Evolutionary conservation across 2,888 invertebrate genomes (phyloP).

Genomic region (Chalcis sispes): DNA sequence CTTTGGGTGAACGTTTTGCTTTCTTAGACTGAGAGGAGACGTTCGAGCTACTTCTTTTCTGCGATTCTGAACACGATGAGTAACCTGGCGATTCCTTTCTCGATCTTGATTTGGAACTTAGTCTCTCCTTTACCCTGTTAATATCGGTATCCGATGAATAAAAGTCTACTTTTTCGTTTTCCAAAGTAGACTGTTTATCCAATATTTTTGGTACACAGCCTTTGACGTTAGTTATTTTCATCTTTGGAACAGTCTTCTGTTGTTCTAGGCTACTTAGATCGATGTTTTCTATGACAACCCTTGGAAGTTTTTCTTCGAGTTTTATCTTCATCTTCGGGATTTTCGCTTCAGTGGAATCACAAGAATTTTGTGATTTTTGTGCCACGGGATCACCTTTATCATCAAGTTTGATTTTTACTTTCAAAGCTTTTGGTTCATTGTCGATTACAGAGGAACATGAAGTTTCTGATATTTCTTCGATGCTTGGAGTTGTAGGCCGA

Average conservation of each 20-base stretch:
- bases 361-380: constrained; percentile 19
- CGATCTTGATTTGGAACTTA: constrained; percentile 67
- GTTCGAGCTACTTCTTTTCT: constrained; percentile 53
- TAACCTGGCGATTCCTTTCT: constrained; percentile 57
- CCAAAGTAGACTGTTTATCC: constrained; percentile 44
- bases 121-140: constrained; percentile 58
- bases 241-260: constrained; percentile 66
- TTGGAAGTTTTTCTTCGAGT: constrained; percentile 65
- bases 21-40: constrained; percentile 49
- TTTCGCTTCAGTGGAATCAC: constrained; percentile 56
- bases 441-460: constrained; percentile 55
- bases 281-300: constrained; percentile 63
- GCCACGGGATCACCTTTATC: constrained; percentile 50
- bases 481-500: constrained; percentile 70
- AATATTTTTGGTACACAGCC: constrained; percentile 52
- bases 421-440: constrained; percentile 57
- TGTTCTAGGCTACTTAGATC: constrained; percentile 53
- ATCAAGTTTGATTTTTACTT: constrained; percentile 66
- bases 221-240: constrained; percentile 67
- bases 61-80: constrained; percentile 34
- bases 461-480: constrained; percentile 62
- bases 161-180: constrained; percentile 41
- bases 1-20: constrained; percentile 56
- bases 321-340: constrained; percentile 70
- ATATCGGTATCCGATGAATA: constrained; percentile 40